These are phyloP conservation scores for Drosophila eohydei DNA, from an alignment of 2,888 invertebrate genomes.

Conservation along the genomic window DNA sequence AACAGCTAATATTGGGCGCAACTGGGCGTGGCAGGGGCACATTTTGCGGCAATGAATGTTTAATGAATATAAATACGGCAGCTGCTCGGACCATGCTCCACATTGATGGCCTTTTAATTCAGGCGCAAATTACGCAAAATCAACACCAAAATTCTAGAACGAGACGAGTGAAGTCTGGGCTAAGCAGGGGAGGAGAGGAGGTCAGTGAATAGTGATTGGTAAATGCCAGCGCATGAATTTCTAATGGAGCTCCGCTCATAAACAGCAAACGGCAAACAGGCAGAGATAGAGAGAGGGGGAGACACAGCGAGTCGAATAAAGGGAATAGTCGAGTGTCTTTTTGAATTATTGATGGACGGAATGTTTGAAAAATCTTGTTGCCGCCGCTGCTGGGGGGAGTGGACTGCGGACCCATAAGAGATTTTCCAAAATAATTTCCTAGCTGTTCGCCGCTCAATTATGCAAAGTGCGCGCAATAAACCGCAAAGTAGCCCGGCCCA, in stretches of 20 bases:
- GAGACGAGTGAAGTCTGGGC: too few relatives aligned
- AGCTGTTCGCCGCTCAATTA: constrained; percentile 66
- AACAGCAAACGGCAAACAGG: constrained; percentile 25
- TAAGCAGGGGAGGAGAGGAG: neutral
- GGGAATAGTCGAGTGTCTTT: constrained; percentile 73
- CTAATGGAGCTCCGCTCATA: constrained; percentile 50
- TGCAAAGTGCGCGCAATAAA: constrained; percentile 79
- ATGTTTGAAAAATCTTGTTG: constrained; percentile 49
- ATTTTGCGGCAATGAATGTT: constrained; percentile 64
- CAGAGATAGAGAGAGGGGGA: neutral
- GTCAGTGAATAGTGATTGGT: constrained; percentile 55
- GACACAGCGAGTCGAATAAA: constrained; percentile 38
- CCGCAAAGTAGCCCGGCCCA: constrained; percentile 67
- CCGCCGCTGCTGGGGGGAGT: constrained; percentile 15
- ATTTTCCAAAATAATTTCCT: constrained; percentile 63
- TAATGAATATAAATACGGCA: constrained; percentile 73
- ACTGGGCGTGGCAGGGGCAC: neutral
- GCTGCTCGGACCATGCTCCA: constrained; percentile 25
- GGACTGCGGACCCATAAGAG: constrained; percentile 5
- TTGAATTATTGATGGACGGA: constrained; percentile 73
- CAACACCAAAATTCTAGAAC: constrained; percentile 55
- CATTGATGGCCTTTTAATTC: constrained; percentile 77
- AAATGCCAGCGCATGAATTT: constrained; percentile 67
- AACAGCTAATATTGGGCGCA: constrained; percentile 19
- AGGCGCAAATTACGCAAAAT: constrained; percentile 75